Percentiles rank a stretch among this genome's conserved stretches.
phyloP scores from a whole-genome alignment of 2,888 invertebrate genomes.

The Lochmaea capreae region DNA sequence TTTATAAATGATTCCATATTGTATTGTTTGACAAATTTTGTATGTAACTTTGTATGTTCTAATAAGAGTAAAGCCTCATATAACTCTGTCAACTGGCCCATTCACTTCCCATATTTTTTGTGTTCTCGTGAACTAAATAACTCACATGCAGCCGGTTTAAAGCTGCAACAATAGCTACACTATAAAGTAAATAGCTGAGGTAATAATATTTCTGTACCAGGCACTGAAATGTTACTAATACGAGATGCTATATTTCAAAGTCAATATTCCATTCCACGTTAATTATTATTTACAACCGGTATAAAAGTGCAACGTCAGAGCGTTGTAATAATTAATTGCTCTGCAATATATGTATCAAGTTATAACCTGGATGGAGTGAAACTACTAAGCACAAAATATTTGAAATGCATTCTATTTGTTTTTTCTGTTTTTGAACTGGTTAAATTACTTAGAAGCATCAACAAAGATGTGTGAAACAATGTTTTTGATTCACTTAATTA shows the following conservation, averaged over 20 bases:
- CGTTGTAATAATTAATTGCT: not conserved
- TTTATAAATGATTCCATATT: no score
- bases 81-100: not conserved
- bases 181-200: not conserved
- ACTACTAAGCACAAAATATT: no score
- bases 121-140: not conserved
- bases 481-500: no score
- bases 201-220: not conserved
- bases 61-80: no score
- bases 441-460: no score
- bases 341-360: not conserved
- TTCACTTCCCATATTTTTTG: not conserved
- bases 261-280: not conserved
- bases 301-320: not conserved
- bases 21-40: no score
- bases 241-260: not conserved
- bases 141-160: not conserved
- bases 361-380: no score
- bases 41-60: no score
- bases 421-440: no score
- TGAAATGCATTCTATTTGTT: no score
- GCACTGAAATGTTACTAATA: conserved; percentile 1
- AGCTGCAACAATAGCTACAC: not conserved
- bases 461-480: no score
- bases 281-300: not conserved